Evolutionary conservation across 2,797 vertebrate genomes (phyloP).

Genomic region (Centropyge bicolor): DNA sequence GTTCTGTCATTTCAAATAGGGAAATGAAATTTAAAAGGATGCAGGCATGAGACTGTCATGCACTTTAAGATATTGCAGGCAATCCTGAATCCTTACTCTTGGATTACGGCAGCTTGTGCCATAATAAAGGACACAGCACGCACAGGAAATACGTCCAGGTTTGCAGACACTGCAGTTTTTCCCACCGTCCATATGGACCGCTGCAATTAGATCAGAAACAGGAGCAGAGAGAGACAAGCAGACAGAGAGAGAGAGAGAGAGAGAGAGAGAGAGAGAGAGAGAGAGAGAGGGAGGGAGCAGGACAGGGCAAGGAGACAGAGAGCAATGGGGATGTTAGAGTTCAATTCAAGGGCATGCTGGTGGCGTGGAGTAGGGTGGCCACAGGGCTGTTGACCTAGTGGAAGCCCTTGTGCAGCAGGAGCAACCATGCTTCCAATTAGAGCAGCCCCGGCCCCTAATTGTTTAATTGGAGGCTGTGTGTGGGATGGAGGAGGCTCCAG

Average conservation of each 20-base stretch:
- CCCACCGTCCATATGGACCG: slow-evolving; percentile 66
- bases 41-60: background rate
- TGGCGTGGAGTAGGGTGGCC: slow-evolving; percentile 31
- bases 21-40: slow-evolving; percentile 12
- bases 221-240: slow-evolving; percentile 35
- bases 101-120: slow-evolving; percentile 45
- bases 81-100: slow-evolving; percentile 39
- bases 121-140: slow-evolving; percentile 64
- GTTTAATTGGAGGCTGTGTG: slow-evolving; percentile 74
- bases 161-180: slow-evolving; percentile 80
- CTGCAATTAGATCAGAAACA: slow-evolving; percentile 81
- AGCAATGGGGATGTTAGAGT: slow-evolving; percentile 59
- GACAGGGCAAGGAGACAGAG: slow-evolving; percentile 44
- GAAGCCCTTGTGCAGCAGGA: slow-evolving; percentile 48
- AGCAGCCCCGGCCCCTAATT: slow-evolving; percentile 62
- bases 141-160: slow-evolving; percentile 70
- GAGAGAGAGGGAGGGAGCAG: slow-evolving; percentile 9
- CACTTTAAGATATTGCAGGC: background rate
- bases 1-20: background rate
- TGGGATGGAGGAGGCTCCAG: slow-evolving; percentile 60
- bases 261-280: slow-evolving; percentile 21
- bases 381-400: slow-evolving; percentile 56
- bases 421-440: slow-evolving; percentile 59
- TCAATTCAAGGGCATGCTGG: slow-evolving; percentile 75
- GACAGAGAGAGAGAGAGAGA: slow-evolving; percentile 34